Evolutionary conservation across 2,113 vertebrate species (phyloP), one percentile per base, ranked within the genome.

Genomic region (Pterocles burchelli): DNA sequence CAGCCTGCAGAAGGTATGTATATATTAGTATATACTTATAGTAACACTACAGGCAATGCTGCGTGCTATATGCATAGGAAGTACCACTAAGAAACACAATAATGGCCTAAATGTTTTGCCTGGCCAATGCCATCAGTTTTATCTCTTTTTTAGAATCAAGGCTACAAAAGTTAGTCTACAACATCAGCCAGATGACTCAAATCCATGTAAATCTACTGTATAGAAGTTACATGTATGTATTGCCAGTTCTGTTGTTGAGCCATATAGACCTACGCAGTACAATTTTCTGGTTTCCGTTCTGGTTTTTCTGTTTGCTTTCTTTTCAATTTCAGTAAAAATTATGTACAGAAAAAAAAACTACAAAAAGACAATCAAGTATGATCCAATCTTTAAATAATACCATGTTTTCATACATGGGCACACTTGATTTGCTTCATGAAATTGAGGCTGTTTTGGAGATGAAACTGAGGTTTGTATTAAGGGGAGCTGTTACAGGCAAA

Each of bases 91-190:
- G 28, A 57, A 86, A 49, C 45, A 48, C 11, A 48, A 17, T 12
- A 25, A 16, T 14, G 13, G 8, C 45, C 54, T 55, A 22, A 90
- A 31, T 46, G 13, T 63, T 89, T 80, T 77, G 36, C 65, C 16
- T 85, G 78, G 41, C 31, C 18, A 26, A 13, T 31, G 17, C 54
- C 46, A 13, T 41, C 65, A 34, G 3, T 0, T 0, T 43, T 26
- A 17, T 14, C 52, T 59, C 17, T 38, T 74, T 81, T 71, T 62
- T 79, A 62, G n/a, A 81, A 38, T 48, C 31, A 73, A 46, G 33
- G 24, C 63, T 83, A 28, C 34, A 46, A 24, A 77, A 71, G 17
- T 58, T 48, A 74, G 7, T 81, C 41, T 70, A 1, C 17, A 75
- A 46, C 16, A 68, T 67, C 10, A 73, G 41, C 11, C 58, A 70